Conservation (phyloP, 2,888 invertebrate genomes). For the Catocala sponsa region DNA sequence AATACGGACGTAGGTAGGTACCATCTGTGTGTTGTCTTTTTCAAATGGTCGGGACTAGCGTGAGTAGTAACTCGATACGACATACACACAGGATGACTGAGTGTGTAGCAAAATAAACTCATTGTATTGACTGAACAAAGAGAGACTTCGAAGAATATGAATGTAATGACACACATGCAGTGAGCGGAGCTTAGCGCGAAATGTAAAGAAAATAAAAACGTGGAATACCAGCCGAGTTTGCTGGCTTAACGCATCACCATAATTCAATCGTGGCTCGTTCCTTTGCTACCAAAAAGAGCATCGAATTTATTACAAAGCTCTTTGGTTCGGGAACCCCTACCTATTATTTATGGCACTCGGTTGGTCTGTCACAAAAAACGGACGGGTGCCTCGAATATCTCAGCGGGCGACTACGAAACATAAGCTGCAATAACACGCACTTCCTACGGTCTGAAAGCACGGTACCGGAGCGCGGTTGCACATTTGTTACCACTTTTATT, state of each 20-base stretch:
- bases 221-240: conserved; percentile 76
- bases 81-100: conserved; percentile 63
- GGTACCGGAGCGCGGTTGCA: conserved; percentile 63
- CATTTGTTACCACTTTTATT: conserved; percentile 60
- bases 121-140: conserved; percentile 73
- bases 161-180: conserved; percentile 73
- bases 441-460: conserved; percentile 77
- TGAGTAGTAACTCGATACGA: conserved; percentile 75
- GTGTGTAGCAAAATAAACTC: conserved; percentile 75
- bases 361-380: conserved; percentile 88
- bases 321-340: conserved; percentile 83
- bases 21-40: conserved; percentile 84
- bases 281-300: conserved; percentile 86
- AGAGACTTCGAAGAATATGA: conserved; percentile 72
- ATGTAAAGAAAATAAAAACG: conserved; percentile 80
- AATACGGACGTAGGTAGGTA: conserved; percentile 79
- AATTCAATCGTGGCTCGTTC: conserved; percentile 84
- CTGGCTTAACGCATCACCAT: conserved; percentile 86
- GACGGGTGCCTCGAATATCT: conserved; percentile 86
- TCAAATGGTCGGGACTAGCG: conserved; percentile 73
- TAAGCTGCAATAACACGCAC: conserved; percentile 88
- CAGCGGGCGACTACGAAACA: conserved; percentile 85
- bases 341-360: conserved; percentile 88
- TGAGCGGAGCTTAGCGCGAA: conserved; percentile 72
- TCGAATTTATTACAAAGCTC: conserved; percentile 86